These are phyloP conservation scores for Siderastrea siderea DNA, from an alignment of 92 coral and sea anemone species.

Conservation along the genomic window DNA sequence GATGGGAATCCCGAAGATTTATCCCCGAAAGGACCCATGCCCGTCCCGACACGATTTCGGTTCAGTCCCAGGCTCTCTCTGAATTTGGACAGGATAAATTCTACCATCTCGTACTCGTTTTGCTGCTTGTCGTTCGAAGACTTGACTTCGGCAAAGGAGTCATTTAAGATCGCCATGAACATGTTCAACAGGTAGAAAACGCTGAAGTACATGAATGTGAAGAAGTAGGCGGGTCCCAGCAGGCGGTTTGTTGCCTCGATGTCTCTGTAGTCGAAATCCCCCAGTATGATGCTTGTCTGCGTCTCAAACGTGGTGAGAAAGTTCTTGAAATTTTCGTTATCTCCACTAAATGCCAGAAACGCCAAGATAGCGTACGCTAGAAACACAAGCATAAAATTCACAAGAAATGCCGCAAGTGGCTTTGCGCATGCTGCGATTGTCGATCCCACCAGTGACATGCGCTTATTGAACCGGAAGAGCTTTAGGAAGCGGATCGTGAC, in stretches of 20 bases:
- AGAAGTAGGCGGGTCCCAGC: slow-evolving; percentile 87
- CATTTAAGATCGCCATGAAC: slow-evolving; percentile 97
- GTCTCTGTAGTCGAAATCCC: slow-evolving; percentile 87
- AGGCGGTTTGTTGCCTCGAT: slow-evolving; percentile 66
- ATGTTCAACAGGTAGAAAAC: slow-evolving; percentile 92
- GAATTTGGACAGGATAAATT: slow-evolving; percentile 75
- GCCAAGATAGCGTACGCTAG: slow-evolving; percentile 80
- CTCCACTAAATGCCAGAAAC: slow-evolving; percentile 69
- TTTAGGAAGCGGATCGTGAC: slow-evolving; percentile 84
- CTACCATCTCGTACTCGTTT: slow-evolving; percentile 92
- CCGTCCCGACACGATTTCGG: slow-evolving; percentile 31
- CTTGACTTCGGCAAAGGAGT: slow-evolving; percentile 85
- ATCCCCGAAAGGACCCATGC: slow-evolving; percentile 17
- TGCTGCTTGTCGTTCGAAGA: slow-evolving; percentile 62
- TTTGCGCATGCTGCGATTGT: slow-evolving; percentile 82
- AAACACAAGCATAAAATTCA: slow-evolving; percentile 79
- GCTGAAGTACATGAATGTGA: slow-evolving; percentile 87
- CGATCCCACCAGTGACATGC: slow-evolving; percentile 86
- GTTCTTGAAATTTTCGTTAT: slow-evolving; percentile 60
- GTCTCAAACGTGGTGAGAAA: slow-evolving; percentile 76
- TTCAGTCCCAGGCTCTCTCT: slow-evolving; percentile 66
- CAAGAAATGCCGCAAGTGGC: slow-evolving; percentile 78
- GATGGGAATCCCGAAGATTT: slow-evolving; percentile 52
- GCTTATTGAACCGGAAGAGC: slow-evolving; percentile 83
- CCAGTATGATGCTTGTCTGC: slow-evolving; percentile 82